Conservation (phyloP, 2,888 invertebrate species). For the Ophonus ardosiacus region DNA sequence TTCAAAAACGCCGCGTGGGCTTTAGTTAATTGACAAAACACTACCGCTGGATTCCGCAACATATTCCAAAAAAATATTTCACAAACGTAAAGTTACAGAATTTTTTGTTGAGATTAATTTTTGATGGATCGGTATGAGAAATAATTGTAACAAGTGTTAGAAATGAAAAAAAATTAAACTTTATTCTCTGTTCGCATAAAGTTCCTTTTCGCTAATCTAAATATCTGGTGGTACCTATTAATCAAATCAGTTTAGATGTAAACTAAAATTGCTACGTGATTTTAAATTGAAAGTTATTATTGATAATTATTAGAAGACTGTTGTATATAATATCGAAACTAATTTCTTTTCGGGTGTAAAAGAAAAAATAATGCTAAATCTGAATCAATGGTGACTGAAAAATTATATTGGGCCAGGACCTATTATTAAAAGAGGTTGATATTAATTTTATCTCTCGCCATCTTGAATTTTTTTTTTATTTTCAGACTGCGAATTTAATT, state of each 20-base stretch:
- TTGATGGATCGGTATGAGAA: conserved; percentile 31
- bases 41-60: neutral
- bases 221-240: conserved; percentile 20
- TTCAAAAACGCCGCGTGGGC: conserved; percentile 14
- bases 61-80: neutral
- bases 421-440: conserved; percentile 42
- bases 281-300: conserved; percentile 45
- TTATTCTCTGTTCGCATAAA: neutral
- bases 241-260: conserved; percentile 17
- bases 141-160: conserved; percentile 27
- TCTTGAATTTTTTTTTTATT: conserved; percentile 31
- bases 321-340: conserved; percentile 8
- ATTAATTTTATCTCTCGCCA: conserved; percentile 37
- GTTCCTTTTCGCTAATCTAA: neutral
- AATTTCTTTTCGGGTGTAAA: conserved; percentile 8
- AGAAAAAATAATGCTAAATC: conserved; percentile 13
- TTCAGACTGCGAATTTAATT: conserved; percentile 22
- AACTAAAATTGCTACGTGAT: conserved; percentile 29
- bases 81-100: conserved; percentile 6
- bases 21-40: conserved; percentile 35
- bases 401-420: conserved; percentile 41
- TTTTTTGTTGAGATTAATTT: neutral
- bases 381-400: conserved; percentile 35
- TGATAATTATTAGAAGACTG: neutral
- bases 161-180: neutral